These are phyloP conservation scores for Epicauta chinensis DNA, from an alignment of 1,140 invertebrate genomes.

Conservation along the genomic window DNA sequence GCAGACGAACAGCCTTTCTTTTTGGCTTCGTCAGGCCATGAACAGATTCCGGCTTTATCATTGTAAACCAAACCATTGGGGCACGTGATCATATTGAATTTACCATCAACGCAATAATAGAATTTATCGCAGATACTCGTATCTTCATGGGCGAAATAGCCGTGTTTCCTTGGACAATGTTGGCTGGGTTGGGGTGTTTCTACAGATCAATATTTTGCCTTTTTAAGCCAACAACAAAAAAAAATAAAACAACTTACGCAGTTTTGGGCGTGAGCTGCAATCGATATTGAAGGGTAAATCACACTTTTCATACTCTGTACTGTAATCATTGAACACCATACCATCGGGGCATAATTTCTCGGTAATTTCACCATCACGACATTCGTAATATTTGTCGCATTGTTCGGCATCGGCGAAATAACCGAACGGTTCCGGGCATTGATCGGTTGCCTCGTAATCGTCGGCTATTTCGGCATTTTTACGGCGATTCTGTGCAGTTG, in stretches of 20 bases:
- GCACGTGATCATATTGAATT: conserved; percentile 84
- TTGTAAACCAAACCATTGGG: conserved; percentile 84
- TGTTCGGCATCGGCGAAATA: conserved; percentile 80
- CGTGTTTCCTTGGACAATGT: conserved; percentile 78
- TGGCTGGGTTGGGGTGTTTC: conserved; percentile 64
- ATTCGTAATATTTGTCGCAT: conserved; percentile 88
- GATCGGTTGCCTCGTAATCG: conserved; percentile 37
- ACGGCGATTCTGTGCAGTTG: neutral
- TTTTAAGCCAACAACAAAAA: too few relatives aligned
- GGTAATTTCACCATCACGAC: conserved; percentile 61
- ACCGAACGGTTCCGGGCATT: conserved; percentile 77
- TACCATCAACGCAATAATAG: conserved; percentile 85
- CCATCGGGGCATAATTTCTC: conserved; percentile 83
- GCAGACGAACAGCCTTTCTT: conserved; percentile 75
- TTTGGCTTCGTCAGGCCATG: conserved; percentile 86
- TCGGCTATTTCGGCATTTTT: neutral
- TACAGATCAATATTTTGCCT: too few relatives aligned
- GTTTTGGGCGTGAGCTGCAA: conserved; percentile 65
- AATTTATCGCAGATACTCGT: conserved; percentile 77
- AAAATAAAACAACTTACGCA: conserved; percentile 81
- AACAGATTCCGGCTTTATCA: conserved; percentile 81
- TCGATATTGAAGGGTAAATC: conserved; percentile 83
- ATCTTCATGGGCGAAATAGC: conserved; percentile 83
- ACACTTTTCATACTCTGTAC: conserved; percentile 74
- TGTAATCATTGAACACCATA: conserved; percentile 87